phyloP scores from a whole-genome alignment of 2,113 vertebrate genomes.

The Odontesthes bonariensis region DNA sequence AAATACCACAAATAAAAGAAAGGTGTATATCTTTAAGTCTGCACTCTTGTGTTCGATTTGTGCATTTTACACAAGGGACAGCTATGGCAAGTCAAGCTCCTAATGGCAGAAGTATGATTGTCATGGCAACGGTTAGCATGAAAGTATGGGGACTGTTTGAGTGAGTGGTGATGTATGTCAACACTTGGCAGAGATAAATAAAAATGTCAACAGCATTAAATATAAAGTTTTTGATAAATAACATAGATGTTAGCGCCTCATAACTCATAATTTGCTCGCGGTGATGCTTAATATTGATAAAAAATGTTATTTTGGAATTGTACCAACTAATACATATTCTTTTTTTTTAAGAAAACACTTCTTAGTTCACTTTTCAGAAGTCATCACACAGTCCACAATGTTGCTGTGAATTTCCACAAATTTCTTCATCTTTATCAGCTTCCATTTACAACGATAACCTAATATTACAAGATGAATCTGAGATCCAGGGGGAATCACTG shows the following conservation, averaged over 20 bases:
- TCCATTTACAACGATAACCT: too few relatives aligned
- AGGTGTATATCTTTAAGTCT: background rate
- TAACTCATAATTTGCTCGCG: background rate
- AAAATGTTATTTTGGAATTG: background rate
- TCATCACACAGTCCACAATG: background rate
- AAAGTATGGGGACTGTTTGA: conserved; percentile 9
- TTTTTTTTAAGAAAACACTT: background rate
- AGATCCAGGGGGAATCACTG: too few relatives aligned
- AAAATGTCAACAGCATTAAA: conserved; percentile 8
- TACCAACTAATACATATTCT: background rate
- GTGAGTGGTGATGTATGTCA: conserved; percentile 2
- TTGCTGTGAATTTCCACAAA: too few relatives aligned
- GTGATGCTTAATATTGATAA: too few relatives aligned
- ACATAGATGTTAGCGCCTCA: background rate
- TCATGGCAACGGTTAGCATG: conserved; percentile 11
- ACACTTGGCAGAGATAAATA: background rate
- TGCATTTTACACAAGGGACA: background rate
- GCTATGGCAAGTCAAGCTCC: background rate
- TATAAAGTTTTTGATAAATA: background rate
- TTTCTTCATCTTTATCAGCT: too few relatives aligned
- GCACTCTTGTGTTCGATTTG: background rate
- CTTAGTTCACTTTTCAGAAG: too few relatives aligned
- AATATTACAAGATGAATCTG: too few relatives aligned
- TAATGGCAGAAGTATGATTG: conserved; percentile 1
- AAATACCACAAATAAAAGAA: conserved; percentile 8